Conservation (phyloP, 2,888 invertebrate genomes). For the Eutolmus rufibarbis region DNA sequence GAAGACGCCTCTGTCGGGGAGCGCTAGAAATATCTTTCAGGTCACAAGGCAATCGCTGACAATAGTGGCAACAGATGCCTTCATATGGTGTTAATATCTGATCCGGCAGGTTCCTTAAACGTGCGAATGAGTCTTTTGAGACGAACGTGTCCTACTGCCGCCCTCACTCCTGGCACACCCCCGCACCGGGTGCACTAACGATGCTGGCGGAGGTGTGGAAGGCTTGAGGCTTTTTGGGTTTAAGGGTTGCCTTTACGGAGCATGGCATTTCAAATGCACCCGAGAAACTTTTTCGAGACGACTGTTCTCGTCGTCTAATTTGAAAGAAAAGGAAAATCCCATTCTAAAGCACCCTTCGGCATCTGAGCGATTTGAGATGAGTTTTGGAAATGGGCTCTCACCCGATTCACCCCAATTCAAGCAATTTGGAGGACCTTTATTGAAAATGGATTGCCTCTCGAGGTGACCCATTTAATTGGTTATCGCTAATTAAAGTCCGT, state of each 20-base stretch:
- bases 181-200: not conserved
- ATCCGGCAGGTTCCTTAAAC: constrained; percentile 17
- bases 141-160: not conserved
- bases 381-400: not conserved
- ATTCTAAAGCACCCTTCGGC: not conserved
- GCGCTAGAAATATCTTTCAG: constrained; percentile 21
- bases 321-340: not conserved
- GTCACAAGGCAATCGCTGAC: constrained; percentile 25
- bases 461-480: constrained; percentile 14
- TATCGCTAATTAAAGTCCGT: not conserved
- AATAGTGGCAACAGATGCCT: constrained; percentile 35
- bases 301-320: not conserved
- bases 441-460: constrained; percentile 25
- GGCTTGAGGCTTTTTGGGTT: not conserved
- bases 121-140: constrained; percentile 18
- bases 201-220: not conserved
- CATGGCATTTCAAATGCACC: not conserved
- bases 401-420: not conserved
- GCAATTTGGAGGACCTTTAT: not conserved
- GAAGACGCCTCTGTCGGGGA: not conserved
- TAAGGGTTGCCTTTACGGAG: not conserved
- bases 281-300: not conserved
- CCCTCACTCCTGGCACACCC: not conserved
- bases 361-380: not conserved
- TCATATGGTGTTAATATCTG: constrained; percentile 25